Conservation (phyloP, 2,113 vertebrate genomes). For the Centrocercus urophasianus region DNA sequence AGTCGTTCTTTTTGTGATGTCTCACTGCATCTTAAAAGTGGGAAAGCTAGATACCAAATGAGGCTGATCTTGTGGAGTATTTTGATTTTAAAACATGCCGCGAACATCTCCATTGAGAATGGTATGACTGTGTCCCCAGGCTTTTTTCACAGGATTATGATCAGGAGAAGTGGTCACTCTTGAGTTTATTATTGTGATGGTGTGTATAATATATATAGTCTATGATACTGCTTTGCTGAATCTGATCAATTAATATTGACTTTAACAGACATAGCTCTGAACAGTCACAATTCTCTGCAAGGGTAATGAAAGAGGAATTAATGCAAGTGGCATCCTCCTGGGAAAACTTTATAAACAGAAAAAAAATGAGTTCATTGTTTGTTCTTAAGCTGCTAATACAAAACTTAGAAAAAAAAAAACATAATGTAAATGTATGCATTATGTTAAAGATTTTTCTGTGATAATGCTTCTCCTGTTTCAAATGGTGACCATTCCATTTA, state of each 20-base stretch:
- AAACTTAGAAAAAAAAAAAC: neutral
- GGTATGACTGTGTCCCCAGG: neutral
- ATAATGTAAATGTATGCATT: neutral
- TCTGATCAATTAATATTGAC: neutral
- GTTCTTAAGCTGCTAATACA: neutral
- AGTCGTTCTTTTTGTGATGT: neutral
- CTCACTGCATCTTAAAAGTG: neutral
- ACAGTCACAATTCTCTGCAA: neutral
- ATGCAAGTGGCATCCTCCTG: neutral
- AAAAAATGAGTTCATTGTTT: neutral
- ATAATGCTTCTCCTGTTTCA: neutral
- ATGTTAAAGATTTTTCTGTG: neutral
- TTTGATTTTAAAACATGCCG: neutral
- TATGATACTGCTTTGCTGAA: neutral
- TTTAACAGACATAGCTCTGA: neutral
- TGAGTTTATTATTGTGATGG: neutral
- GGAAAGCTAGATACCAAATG: neutral
- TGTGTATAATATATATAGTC: neutral
- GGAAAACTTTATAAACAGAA: neutral
- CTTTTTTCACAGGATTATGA: neutral
- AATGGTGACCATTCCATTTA: fast-evolving
- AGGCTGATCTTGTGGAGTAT: neutral
- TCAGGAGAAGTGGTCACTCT: neutral
- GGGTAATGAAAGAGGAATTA: neutral
- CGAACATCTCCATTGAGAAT: neutral